Percentiles rank a stretch among this genome's conserved stretches.
phyloP scores from a whole-genome alignment of 2,888 invertebrate species.

The Eudasyphora cyanicolor region DNA sequence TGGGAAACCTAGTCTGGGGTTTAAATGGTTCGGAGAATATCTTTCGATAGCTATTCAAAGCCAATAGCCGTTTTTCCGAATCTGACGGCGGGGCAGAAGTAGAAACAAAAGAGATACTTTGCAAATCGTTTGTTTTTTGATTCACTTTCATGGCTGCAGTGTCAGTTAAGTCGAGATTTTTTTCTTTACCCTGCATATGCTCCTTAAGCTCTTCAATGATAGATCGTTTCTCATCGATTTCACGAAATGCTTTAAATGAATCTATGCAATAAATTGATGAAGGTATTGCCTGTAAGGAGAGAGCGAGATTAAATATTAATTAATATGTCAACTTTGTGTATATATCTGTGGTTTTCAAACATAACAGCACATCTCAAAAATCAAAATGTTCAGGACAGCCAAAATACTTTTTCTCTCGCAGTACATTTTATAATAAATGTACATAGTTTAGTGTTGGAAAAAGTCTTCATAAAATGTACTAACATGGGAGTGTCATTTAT shows the following conservation, averaged over 20 bases:
- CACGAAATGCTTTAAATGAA: conserved; percentile 83
- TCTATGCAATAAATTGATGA: conserved; percentile 85
- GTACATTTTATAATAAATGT: no score
- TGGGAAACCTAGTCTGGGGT: conserved; percentile 67
- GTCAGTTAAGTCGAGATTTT: neutral
- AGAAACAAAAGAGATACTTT: neutral
- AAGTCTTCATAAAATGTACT: no score
- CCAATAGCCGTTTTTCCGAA: neutral
- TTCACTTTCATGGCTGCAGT: neutral
- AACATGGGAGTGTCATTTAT: no score
- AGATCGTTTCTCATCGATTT: conserved; percentile 77
- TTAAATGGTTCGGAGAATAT: conserved; percentile 55
- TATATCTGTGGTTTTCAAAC: no score
- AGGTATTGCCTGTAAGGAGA: conserved; percentile 77
- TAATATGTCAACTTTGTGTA: neutral
- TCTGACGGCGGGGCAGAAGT: neutral
- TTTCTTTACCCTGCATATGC: neutral
- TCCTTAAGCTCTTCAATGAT: conserved; percentile 2
- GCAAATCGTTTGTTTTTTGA: neutral
- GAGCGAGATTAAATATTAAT: neutral
- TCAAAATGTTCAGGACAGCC: no score
- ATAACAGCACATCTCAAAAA: no score
- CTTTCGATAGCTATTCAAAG: conserved; percentile 20
- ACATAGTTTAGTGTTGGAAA: no score
- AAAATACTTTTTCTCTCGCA: no score